phyloP scores from a whole-genome alignment of 2,797 vertebrate genomes.

The Helicolenus hilgendorfi region DNA sequence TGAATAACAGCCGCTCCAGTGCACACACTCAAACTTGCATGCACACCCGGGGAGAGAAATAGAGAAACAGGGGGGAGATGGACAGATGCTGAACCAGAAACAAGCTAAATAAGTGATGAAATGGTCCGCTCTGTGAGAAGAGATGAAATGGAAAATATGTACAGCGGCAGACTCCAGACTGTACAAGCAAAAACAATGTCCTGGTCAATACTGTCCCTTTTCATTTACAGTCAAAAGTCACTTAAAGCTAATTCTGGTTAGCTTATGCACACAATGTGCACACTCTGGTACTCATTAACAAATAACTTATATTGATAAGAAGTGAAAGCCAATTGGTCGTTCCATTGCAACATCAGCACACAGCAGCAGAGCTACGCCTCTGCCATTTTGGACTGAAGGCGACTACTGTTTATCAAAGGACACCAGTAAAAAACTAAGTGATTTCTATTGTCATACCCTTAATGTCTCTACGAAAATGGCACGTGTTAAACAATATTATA shows the following conservation, averaged over 20 bases:
- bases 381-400: too few species aligned
- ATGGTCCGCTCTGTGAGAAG: constrained; percentile 50
- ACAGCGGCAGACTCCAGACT: constrained; percentile 42
- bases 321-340: too few species aligned
- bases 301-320: too few species aligned
- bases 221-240: constrained; percentile 16
- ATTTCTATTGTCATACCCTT: too few species aligned
- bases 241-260: neutral
- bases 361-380: too few species aligned
- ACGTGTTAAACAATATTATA: too few species aligned
- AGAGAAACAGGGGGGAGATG: constrained; percentile 25
- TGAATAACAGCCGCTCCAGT: constrained; percentile 53
- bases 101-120: constrained; percentile 79
- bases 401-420: too few species aligned
- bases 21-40: constrained; percentile 56
- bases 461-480: too few species aligned
- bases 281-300: neutral
- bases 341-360: too few species aligned
- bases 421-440: too few species aligned
- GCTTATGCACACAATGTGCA: neutral
- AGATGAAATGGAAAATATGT: constrained; percentile 70
- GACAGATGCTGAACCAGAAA: constrained; percentile 75
- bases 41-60: constrained; percentile 56
- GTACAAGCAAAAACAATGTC: constrained; percentile 34
- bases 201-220: constrained; percentile 19